phyloP scores from a whole-genome alignment of 1,140 invertebrate genomes.

The Lepidurus packardi region DNA sequence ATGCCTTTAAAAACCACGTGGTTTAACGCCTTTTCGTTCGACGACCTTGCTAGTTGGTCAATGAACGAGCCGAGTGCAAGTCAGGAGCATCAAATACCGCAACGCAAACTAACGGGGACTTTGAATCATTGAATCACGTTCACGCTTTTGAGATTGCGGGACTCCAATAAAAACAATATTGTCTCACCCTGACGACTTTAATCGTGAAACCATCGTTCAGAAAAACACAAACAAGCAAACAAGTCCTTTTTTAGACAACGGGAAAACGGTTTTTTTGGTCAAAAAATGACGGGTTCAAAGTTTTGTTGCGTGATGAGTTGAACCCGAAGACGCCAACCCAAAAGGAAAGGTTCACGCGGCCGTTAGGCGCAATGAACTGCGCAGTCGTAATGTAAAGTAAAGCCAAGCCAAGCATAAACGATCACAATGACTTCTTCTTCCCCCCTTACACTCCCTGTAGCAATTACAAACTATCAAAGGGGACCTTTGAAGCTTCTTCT shows the following conservation, averaged over 20 bases:
- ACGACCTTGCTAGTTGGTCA: conserved; percentile 18
- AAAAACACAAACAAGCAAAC: neutral
- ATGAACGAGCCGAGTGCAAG: neutral
- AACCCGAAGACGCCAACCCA: neutral
- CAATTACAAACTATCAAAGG: neutral
- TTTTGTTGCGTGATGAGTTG: neutral
- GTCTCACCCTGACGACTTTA: neutral
- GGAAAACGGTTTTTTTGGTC: neutral
- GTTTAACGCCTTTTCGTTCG: neutral
- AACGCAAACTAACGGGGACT: neutral
- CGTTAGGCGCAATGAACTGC: conserved; percentile 20
- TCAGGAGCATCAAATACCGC: neutral
- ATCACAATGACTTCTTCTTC: neutral
- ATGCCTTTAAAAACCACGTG: neutral
- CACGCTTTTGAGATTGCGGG: neutral
- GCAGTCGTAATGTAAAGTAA: neutral
- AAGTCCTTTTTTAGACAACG: conserved; percentile 6
- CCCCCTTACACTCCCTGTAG: neutral
- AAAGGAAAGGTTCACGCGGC: neutral
- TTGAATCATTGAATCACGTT: neutral
- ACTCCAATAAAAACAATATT: neutral
- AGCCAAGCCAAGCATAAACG: neutral
- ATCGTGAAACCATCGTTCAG: neutral
- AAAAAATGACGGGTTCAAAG: neutral
- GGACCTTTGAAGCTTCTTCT: too few relatives aligned